These are phyloP conservation scores for Linnaemya vulpina DNA, from an alignment of 2,888 invertebrate genomes.

Conservation along the genomic window DNA sequence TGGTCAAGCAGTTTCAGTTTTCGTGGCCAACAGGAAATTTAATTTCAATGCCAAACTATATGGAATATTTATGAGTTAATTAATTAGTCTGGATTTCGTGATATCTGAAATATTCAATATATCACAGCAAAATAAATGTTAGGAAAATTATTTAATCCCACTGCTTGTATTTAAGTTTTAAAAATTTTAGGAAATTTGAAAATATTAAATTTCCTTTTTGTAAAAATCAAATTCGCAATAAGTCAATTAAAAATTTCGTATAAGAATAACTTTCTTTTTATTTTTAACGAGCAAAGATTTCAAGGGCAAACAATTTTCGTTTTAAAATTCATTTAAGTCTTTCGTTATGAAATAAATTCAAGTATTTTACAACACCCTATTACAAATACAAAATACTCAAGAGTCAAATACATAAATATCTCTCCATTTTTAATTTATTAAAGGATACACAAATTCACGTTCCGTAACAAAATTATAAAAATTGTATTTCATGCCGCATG, in stretches of 20 bases:
- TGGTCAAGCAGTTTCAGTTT: constrained; percentile 25
- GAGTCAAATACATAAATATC: not conserved
- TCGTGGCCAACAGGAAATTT: not conserved
- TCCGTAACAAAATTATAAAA: constrained; percentile 22
- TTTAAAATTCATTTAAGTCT: not conserved
- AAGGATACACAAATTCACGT: constrained; percentile 7
- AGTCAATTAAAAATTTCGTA: not conserved
- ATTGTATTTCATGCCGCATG: constrained; percentile 36
- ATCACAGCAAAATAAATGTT: too few species aligned
- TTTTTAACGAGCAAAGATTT: not conserved
- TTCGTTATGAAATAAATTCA: not conserved
- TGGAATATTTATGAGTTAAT: not conserved
- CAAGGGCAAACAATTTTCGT: not conserved
- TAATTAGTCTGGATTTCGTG: not conserved
- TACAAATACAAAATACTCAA: not conserved
- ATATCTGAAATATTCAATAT: not conserved
- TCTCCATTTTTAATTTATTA: not conserved
- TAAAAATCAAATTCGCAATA: not conserved
- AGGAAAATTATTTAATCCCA: not conserved
- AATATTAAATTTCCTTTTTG: too few species aligned
- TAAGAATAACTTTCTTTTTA: not conserved
- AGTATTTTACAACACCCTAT: not conserved
- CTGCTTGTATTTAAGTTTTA: too few species aligned
- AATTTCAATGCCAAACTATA: not conserved
- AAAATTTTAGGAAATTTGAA: too few species aligned